A percentile compares a stretch with the other conserved stretches of the same genome.
Conservation (phyloP, 2,797 vertebrate genomes). For the Dipus sagitta region DNA sequence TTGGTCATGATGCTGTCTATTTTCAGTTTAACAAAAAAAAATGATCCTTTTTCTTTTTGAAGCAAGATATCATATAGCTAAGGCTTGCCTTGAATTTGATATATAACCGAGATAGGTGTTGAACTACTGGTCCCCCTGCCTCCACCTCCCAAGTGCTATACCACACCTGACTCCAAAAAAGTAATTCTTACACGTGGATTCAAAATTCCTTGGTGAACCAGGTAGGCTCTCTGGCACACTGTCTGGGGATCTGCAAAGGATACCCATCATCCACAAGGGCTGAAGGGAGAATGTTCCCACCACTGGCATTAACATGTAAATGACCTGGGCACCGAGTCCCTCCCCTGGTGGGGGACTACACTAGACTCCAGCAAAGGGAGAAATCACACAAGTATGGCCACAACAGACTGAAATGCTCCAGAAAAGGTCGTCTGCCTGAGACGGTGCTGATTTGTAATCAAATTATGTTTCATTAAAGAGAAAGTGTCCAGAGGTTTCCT, state of each 20-base stretch:
- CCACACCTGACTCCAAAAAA: neutral
- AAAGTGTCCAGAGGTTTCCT: slow-evolving; percentile 71
- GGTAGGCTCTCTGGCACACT: neutral
- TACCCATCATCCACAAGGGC: neutral
- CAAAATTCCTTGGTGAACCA: neutral
- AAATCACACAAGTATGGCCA: neutral
- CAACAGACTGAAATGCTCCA: slow-evolving; percentile 39
- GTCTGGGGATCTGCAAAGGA: neutral
- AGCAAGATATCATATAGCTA: neutral
- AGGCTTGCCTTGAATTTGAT: neutral
- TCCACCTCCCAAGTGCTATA: neutral
- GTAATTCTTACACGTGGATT: neutral
- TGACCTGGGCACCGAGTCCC: neutral
- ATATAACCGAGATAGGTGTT: neutral
- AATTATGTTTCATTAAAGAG: slow-evolving; percentile 81
- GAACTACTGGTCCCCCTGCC: neutral
- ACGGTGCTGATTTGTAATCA: slow-evolving; percentile 78
- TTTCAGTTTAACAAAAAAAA: neutral
- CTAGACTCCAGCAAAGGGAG: neutral
- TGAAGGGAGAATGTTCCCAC: neutral
- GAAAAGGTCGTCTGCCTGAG: slow-evolving; percentile 41
- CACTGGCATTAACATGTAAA: neutral
- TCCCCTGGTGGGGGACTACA: neutral
- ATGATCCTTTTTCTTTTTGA: neutral
- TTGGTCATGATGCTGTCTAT: neutral